phyloP scores from a whole-genome alignment of 2,797 vertebrate species.

The Heterohyrax brucei region DNA sequence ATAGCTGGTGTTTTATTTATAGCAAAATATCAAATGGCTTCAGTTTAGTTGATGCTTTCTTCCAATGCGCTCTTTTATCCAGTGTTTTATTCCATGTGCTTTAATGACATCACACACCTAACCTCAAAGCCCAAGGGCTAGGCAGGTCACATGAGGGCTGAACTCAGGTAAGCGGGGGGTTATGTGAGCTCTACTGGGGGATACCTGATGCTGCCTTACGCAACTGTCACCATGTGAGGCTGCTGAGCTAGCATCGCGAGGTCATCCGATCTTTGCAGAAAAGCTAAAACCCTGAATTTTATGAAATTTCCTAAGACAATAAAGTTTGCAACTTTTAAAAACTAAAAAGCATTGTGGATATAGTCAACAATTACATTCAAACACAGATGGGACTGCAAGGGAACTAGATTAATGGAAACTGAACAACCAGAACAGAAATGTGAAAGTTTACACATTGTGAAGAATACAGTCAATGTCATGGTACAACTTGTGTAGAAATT shows the following conservation, averaged over 20 bases:
- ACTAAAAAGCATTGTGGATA: background rate
- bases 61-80: conserved; percentile 45
- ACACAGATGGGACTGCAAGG: background rate
- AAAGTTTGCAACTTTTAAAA: background rate
- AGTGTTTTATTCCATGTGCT: background rate
- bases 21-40: conserved; percentile 59
- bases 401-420: too few species aligned
- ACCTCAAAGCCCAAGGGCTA: background rate
- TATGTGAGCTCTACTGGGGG: background rate
- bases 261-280: background rate
- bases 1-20: background rate
- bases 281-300: conserved; percentile 29
- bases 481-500: background rate
- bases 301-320: background rate
- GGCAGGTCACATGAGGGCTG: background rate
- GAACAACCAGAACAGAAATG: too few species aligned
- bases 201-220: background rate
- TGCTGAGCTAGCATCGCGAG: background rate
- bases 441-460: too few species aligned
- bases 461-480: background rate
- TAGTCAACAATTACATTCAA: background rate
- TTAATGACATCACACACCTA: conserved; percentile 13
- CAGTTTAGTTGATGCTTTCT: conserved; percentile 7
- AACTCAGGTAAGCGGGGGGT: background rate
- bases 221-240: background rate